phyloP scores from a whole-genome alignment of 2,888 invertebrate genomes.

The Lottia scabra region DNA sequence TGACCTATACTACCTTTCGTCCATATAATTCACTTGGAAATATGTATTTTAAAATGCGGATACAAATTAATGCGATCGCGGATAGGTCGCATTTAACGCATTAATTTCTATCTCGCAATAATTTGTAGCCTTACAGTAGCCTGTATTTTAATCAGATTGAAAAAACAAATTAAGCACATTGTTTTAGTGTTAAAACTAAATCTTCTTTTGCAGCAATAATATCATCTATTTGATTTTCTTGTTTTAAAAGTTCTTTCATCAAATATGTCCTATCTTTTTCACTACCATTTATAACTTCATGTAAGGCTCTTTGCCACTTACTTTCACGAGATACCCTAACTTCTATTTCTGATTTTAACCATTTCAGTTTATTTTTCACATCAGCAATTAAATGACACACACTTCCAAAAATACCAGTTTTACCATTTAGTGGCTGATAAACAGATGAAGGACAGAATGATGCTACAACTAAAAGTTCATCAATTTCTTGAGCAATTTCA shows the following conservation, averaged over 20 bases:
- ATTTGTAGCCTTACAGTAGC: too few relatives aligned
- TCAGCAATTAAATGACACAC: neutral
- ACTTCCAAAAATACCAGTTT: neutral
- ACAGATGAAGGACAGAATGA: conserved; percentile 23
- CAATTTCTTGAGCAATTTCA: conserved; percentile 37
- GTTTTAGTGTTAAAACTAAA: conserved; percentile 18
- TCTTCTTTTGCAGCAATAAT: conserved; percentile 54
- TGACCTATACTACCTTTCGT: too few relatives aligned
- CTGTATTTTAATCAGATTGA: too few relatives aligned
- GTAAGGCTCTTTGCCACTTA: conserved; percentile 49
- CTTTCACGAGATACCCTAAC: conserved; percentile 52
- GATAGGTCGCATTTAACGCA: too few relatives aligned
- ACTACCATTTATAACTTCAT: conserved; percentile 52
- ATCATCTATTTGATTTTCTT: conserved; percentile 58
- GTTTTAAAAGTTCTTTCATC: conserved; percentile 46
- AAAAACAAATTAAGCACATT: neutral
- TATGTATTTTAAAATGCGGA: too few relatives aligned
- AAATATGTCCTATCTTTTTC: conserved; percentile 54
- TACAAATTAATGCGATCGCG: too few relatives aligned
- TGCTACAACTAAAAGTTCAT: conserved; percentile 32
- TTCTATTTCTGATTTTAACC: conserved; percentile 48
- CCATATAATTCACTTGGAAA: too few relatives aligned
- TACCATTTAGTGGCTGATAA: neutral
- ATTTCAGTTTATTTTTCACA: conserved; percentile 55
- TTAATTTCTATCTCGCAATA: too few relatives aligned